Conservation (phyloP, 1,140 invertebrate species). For the Aphelenchoides besseyi region DNA sequence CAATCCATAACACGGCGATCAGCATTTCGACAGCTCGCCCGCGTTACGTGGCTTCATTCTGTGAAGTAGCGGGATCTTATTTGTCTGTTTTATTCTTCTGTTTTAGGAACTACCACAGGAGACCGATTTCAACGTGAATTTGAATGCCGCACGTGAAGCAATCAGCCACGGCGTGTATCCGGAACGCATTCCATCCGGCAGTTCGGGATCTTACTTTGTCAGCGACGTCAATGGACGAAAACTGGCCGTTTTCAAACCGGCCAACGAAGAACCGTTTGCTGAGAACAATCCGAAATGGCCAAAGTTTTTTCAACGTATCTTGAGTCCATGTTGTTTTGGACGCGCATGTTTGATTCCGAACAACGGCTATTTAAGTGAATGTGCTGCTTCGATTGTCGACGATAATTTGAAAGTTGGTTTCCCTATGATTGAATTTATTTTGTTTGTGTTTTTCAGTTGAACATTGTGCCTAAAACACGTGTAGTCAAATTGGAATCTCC, state of each 20-base stretch:
- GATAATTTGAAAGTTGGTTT: conserved; percentile 73
- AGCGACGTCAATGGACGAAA: conserved; percentile 29
- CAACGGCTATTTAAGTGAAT: conserved; percentile 96
- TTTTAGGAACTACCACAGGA: neutral
- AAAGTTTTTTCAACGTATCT: conserved; percentile 98
- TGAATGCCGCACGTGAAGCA: neutral
- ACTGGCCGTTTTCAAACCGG: conserved; percentile 84
- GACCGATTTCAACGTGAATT: neutral
- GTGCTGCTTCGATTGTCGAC: conserved; percentile 94
- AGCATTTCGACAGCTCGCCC: neutral
- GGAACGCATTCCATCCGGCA: neutral
- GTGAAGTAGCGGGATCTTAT: neutral
- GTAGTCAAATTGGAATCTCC: conserved; percentile 48
- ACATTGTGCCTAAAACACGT: conserved; percentile 53
- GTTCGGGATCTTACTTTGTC: conserved; percentile 67
- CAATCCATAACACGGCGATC: neutral
- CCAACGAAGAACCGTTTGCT: conserved; percentile 98
- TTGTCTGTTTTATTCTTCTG: neutral
- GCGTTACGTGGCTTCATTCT: neutral
- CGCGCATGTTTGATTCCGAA: conserved; percentile 95
- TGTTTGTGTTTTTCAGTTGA: conserved; percentile 34
- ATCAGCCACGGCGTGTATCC: neutral
- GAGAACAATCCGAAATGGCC: conserved; percentile 99
- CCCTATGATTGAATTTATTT: neutral
- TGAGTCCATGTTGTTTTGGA: conserved; percentile 98